Evolutionary conservation across 2,113 vertebrate genomes (phyloP).

Genomic region (Entomyzon cyanotis): DNA sequence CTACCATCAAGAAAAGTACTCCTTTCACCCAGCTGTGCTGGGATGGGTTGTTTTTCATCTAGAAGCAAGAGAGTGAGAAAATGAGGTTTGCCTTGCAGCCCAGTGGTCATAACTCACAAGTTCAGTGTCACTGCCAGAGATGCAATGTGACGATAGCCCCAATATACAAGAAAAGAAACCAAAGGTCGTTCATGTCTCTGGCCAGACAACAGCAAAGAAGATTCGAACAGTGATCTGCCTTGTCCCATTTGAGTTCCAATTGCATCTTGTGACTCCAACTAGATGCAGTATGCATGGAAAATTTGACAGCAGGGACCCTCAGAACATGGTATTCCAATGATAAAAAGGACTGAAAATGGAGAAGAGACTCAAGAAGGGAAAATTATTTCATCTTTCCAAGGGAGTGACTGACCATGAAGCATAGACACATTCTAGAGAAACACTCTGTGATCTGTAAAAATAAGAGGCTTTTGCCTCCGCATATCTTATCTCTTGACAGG

Average conservation of each 20-base stretch:
- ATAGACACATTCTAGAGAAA: not conserved
- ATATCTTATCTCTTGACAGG: not conserved
- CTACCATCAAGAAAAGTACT: not conserved
- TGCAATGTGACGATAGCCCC: not conserved
- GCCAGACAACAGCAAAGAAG: not conserved
- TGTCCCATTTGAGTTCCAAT: not conserved
- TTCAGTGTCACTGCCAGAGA: not conserved
- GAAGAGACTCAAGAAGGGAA: not conserved
- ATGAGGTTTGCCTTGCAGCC: not conserved
- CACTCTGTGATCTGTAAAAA: not conserved
- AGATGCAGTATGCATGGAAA: not conserved
- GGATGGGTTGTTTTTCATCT: not conserved
- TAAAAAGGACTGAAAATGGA: not conserved
- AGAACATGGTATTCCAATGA: not conserved
- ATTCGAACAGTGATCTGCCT: not conserved
- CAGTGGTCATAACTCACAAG: fast-evolving
- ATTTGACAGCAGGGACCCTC: not conserved
- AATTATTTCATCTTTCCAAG: not conserved
- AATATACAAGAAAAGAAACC: not conserved
- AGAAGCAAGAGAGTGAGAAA: not conserved
- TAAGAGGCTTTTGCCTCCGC: not conserved
- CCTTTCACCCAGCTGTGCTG: not conserved
- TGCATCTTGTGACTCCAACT: not conserved
- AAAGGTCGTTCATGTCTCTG: not conserved
- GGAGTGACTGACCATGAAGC: not conserved